These are phyloP conservation scores for Carterocephalus palaemon DNA, from an alignment of 2,888 invertebrate genomes.

Conservation along the genomic window DNA sequence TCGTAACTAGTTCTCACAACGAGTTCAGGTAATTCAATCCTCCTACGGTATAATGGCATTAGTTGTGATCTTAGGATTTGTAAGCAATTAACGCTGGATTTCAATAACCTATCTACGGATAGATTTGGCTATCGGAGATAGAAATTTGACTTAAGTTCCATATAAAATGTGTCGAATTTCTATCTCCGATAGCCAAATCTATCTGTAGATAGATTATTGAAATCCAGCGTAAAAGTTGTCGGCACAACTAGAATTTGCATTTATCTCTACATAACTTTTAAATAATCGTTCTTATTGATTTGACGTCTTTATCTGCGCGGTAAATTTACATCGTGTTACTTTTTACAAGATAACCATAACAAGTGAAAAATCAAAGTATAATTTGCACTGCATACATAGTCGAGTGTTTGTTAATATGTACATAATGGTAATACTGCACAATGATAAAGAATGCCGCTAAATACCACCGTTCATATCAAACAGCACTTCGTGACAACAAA, in stretches of 20 bases:
- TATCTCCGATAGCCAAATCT: too few species aligned
- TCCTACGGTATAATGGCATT: conserved; percentile 15
- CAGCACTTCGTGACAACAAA: conserved; percentile 15
- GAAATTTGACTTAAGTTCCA: too few species aligned
- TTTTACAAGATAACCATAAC: not conserved
- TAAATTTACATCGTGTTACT: conserved; percentile 1
- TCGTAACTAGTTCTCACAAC: conserved; percentile 10
- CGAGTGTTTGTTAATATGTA: not conserved
- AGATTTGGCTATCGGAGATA: too few species aligned
- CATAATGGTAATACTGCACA: conserved; percentile 11
- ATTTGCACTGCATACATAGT: conserved; percentile 1
- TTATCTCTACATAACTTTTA: conserved; percentile 1
- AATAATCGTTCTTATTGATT: not conserved
- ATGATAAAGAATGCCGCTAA: conserved; percentile 19
- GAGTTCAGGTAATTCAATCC: conserved; percentile 16
- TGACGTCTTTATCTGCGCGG: conserved; percentile 1
- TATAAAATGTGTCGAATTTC: too few species aligned
- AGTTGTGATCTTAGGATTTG: conserved; percentile 23
- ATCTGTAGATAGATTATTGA: too few species aligned
- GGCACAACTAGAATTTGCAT: conserved; percentile 1
- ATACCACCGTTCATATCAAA: conserved; percentile 19
- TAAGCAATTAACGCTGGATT: conserved; percentile 23
- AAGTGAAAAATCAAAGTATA: not conserved
- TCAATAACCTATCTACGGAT: too few species aligned
- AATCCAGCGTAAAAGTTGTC: too few species aligned